Percentiles rank a stretch among this genome's conserved stretches.
Evolutionary conservation across 2,888 invertebrate species (phyloP).

Genomic region (Drosophila meridionalis): DNA sequence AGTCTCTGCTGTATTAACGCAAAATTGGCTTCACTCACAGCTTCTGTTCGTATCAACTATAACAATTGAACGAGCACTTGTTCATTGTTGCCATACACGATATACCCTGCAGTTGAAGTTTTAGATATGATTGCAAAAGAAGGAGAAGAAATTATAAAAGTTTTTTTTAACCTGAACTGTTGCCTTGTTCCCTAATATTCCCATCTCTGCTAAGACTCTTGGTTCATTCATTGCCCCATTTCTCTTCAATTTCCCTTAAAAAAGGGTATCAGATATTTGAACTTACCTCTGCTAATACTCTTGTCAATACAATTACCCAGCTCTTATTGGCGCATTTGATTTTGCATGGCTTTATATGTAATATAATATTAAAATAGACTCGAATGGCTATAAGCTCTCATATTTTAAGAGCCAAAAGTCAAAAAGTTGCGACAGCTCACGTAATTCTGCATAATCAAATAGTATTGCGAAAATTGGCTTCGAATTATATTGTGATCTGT

Average conservation of each 20-base stretch:
- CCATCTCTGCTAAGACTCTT: not conserved
- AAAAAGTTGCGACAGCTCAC: slow-evolving; percentile 45
- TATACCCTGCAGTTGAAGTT: not conserved
- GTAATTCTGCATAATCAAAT: slow-evolving; percentile 33
- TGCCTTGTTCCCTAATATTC: too few species aligned
- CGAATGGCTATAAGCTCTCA: slow-evolving; percentile 6
- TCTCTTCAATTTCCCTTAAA: too few species aligned
- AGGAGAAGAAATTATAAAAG: not conserved
- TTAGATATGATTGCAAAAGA: not conserved
- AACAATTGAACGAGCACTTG: slow-evolving; percentile 12
- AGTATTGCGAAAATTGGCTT: slow-evolving; percentile 2
- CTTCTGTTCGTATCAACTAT: slow-evolving; percentile 20
- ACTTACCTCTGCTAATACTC: not conserved
- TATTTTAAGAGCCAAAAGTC: slow-evolving; percentile 26
- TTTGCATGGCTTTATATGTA: slow-evolving; percentile 9
- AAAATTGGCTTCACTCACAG: slow-evolving; percentile 43
- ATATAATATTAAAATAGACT: slow-evolving; percentile 10
- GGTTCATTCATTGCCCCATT: not conserved
- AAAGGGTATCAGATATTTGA: slow-evolving; percentile 16
- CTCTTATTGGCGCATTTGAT: slow-evolving; percentile 23
- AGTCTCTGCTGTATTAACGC: slow-evolving; percentile 46
- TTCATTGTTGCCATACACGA: not conserved
- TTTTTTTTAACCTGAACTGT: too few species aligned
- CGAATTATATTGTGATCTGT: not conserved
- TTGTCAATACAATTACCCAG: slow-evolving; percentile 14